Base-by-base conservation (phyloP, 2,888 invertebrate species). In the Limnephilus marmoratus region DNA sequence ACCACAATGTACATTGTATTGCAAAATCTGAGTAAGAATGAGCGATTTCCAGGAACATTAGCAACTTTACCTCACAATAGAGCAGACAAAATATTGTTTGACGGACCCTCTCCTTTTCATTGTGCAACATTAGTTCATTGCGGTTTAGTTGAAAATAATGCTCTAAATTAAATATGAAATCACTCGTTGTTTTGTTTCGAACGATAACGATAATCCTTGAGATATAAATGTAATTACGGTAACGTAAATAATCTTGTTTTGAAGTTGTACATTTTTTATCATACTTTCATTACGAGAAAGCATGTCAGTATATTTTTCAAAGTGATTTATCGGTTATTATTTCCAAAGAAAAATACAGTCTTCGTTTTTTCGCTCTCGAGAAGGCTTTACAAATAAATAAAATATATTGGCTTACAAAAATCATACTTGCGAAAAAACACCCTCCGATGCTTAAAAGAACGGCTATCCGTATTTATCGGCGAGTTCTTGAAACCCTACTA, bases 401-500 rank as follows among this genome's bases (percentile, higher is more conserved):
- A 68, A 68, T 5, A 1, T 18, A 18, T 68, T n/a, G 4, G 68
- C 68, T 68, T 68, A 68, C 24, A 68, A 68, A 68, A 24, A 18
- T 68, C 24, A 7, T 68, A 7, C 13, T 24, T 15, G 41, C 41
- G 24, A n/a, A 85, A 85, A 45, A 85, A 85, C n/a, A 83, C 34
- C 82, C 82, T 83, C 18, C 37, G 45, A 41, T 45, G 85, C 37
- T 24, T 87, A 49, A 49, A 29, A 24, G 34, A n/a, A 37, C 18
- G 31, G 34, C 87, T 49, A 87, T 53, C 34, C 31, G 1, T 31
- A 87, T 87, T 87, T 87, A 87, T 87, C 87, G 87, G 53, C 45
- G 37, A n/a, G 49, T 18, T 29, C 49, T 68, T 12, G 53, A 15
- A 87, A 87, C 45, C 34, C 34, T 53, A 13, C 68, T 87, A 87